Base-by-base conservation (phyloP, 2,888 invertebrate genomes). In the Agonopterix alstromeriana region DNA sequence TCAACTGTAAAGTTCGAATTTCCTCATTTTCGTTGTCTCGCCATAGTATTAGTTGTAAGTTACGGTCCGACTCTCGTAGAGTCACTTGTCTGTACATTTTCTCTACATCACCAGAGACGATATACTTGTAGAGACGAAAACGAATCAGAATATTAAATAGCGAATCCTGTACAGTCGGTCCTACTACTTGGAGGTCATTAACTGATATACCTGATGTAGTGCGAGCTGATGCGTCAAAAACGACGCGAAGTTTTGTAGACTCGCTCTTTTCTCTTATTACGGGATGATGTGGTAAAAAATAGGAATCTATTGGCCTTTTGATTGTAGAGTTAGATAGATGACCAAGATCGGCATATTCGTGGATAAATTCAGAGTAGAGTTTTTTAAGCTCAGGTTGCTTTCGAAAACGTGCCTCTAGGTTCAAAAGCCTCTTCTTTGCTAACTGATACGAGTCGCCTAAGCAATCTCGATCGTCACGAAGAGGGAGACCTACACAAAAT, bases 61-160 rank as follows among this genome's bases (percentile, higher is more conserved):
- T 35, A 1, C 52, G 45, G 38, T 54, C 47, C 10, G 38, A 38
- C 14, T 53, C 50, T n/a, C 42, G 35, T 2, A 46, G 10, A 9
- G 1, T 7, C 4, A 43, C 10, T 43, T 48, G 48, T 0, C 51
- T n/a, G 10, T 48, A 58, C 54, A 55, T 53, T 50, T 59, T 56
- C 10, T 59, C 53, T 8, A 58, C 54, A 11, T 57, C 57, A 2
- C 50, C 59, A 0, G 55, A 50, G 0, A 57, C 11, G 5, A 57
- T 46, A 42, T 51, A 62, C 12, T 36, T 52, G 27, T 57, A 52
- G 7, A 43, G 50, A 8, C 56, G 53, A 46, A 52, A 52, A 0
- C 55, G 36, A 3, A 52, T 1, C 1, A 57, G 42, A 35, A 54
- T 54, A 10, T 42, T 46, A 11, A 53, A 50, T 2, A 53, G 17